phyloP scores from a whole-genome alignment of 2,797 vertebrate species.

The Sitta carolinensis region DNA sequence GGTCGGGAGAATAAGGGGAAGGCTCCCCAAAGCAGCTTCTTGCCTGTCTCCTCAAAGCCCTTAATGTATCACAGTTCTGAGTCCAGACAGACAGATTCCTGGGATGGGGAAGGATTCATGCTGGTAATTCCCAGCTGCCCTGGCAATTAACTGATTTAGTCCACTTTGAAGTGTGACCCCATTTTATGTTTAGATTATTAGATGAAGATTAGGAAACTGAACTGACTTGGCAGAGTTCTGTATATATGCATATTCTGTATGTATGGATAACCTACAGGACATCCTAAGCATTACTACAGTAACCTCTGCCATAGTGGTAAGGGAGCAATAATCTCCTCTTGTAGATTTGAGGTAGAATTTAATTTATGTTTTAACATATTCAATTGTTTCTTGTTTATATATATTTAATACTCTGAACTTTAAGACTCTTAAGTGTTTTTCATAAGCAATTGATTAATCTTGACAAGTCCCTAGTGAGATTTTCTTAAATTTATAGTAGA shows the following conservation, averaged over 20 bases:
- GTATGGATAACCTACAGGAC: not conserved
- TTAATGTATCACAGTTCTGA: not conserved
- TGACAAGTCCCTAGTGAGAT: not conserved
- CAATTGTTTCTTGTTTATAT: not conserved
- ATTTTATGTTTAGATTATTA: not conserved
- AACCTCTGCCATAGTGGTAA: not conserved
- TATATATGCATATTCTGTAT: not conserved
- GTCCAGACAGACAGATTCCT: not conserved
- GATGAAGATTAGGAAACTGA: not conserved
- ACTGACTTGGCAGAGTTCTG: not conserved
- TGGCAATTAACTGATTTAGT: not conserved
- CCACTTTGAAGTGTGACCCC: not conserved
- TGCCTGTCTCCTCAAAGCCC: not conserved
- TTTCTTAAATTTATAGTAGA: not conserved
- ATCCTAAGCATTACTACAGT: not conserved
- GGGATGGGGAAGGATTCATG: not conserved
- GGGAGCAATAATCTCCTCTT: not conserved
- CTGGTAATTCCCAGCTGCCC: not conserved
- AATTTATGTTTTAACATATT: not conserved
- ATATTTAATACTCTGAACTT: not conserved
- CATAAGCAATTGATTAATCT: not conserved
- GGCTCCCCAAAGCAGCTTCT: not conserved
- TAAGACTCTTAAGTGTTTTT: not conserved
- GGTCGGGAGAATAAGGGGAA: not conserved
- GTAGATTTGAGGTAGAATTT: not conserved